These are phyloP conservation scores for Centrocercus urophasianus DNA, from an alignment of 2,113 vertebrate species.

Conservation along the genomic window DNA sequence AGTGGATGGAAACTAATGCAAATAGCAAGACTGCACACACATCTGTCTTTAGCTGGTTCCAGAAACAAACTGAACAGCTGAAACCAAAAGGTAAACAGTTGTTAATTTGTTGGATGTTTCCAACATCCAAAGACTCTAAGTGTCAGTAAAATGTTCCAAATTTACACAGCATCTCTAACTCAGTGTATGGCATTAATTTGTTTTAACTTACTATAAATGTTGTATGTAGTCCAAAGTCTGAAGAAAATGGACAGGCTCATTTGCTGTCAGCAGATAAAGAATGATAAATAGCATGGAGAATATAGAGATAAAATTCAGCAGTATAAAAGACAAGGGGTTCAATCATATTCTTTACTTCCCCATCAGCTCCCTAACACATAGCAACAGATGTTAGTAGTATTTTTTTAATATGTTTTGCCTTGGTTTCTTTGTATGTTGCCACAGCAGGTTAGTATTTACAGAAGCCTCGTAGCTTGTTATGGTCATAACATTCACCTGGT, in stretches of 20 bases:
- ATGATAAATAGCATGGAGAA: neutral
- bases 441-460: constrained; percentile 11
- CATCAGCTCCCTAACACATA: neutral
- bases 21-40: neutral
- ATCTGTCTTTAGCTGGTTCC: neutral
- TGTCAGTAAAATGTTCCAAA: constrained; percentile 1
- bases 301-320: neutral
- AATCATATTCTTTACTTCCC: neutral
- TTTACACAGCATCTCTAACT: neutral
- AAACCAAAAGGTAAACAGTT: neutral
- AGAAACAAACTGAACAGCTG: constrained; percentile 34
- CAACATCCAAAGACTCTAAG: neutral
- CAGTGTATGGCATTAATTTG: neutral
- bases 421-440: neutral
- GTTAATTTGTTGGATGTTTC: neutral
- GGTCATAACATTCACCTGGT: neutral
- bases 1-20: neutral
- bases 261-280: neutral
- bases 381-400: neutral
- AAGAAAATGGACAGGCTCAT: neutral
- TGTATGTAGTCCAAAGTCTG: neutral
- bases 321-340: neutral
- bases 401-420: neutral
- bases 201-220: neutral
- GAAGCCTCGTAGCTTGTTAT: neutral